phyloP scores from a whole-genome alignment of 2,113 vertebrate genomes.

The Dendrocopos noguchii region DNA sequence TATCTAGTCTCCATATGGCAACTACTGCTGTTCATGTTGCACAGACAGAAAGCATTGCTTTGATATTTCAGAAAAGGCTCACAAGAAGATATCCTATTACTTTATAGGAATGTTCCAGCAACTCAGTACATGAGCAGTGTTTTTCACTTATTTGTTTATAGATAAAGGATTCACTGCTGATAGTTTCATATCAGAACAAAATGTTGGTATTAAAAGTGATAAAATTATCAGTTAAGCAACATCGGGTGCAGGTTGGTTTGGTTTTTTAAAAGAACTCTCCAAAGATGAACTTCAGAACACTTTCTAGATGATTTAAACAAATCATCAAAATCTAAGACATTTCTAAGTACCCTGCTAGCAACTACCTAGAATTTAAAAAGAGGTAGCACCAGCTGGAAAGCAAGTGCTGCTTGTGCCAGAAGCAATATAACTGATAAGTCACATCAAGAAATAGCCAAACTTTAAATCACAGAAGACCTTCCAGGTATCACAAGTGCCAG shows the following conservation, averaged over 20 bases:
- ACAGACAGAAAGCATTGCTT: background rate
- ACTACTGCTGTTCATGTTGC: background rate
- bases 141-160: background rate
- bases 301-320: background rate
- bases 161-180: background rate
- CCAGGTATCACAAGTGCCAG: background rate
- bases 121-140: rapidly evolving
- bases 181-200: background rate
- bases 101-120: background rate
- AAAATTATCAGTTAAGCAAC: background rate
- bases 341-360: background rate
- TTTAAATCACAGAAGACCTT: background rate
- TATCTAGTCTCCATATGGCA: background rate
- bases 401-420: background rate
- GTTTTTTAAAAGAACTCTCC: background rate
- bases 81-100: background rate
- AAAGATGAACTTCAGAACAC: background rate
- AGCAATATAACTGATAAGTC: background rate
- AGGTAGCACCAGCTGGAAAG: background rate
- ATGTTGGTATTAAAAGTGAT: background rate
- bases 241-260: background rate
- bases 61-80: background rate
- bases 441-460: background rate
- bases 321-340: background rate
- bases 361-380: background rate